Evolutionary conservation across 2,797 vertebrate genomes (phyloP), one percentile per base, ranked within the genome.

Genomic region (Chaunax sp.): DNA sequence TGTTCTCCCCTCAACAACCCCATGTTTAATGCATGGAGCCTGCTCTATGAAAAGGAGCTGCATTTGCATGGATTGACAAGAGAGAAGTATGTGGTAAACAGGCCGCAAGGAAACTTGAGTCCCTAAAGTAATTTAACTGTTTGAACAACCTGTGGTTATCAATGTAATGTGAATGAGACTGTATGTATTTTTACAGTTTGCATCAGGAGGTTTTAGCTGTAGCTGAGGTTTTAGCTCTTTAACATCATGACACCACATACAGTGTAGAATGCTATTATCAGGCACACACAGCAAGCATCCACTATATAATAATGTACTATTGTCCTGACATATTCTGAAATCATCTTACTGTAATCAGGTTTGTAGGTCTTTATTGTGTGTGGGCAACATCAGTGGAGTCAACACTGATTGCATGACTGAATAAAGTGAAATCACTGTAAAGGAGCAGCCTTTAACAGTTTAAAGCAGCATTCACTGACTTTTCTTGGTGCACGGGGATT

Each of bases 11-110:
- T 66, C 28, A 28, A 26, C 45, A 2, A 18, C 62, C 2, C 41
- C 71, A 83, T 88, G 81, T 83, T 84, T 86, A 86, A 88, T 88
- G 76, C 81, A 88, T 87, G 69, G 25, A n/a, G 19, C 14, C 38
- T 14, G 14, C 38, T 23, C 33, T 16, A 51, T 22, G 70, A 69
- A 59, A 50, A 40, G 26, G 54, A 66, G 58, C 64, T n/a, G 33
- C 51, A 53, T 53, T 37, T 4, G 72, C 52, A 50, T 28, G 30
- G 52, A 72, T 60, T 81, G 67, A 73, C 63, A 78, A 23, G 61
- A 83, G 69, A 49, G 51, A 77, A 28, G 28, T 40, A 44, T 53
- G 72, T 26, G 26, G 65, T 75, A 61, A 75, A 69, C 59, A 63
- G 45, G 51, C 43, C 1, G 2, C 46, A 58, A 41, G 38, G 25